Evolutionary conservation across 37 sponge, comb jelly and placozoan species (phyloP).

Genomic region (Cliona cf. orientalis): DNA sequence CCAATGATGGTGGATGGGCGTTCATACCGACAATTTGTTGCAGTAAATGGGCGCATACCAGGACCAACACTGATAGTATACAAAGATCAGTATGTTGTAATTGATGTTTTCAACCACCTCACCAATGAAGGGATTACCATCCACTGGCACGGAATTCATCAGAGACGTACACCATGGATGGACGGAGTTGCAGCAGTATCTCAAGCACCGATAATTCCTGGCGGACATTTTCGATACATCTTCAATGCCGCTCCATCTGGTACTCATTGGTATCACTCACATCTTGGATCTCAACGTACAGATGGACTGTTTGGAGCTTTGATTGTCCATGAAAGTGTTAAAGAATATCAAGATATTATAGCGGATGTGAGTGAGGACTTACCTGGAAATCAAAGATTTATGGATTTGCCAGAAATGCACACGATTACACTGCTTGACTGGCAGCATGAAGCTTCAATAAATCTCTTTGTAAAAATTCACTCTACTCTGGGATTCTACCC

Average conservation of each 20-base stretch:
- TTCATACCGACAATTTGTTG: constrained; percentile 52
- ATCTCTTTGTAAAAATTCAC: constrained; percentile 42
- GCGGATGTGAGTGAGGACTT: neutral
- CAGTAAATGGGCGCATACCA: constrained; percentile 57
- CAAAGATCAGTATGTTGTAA: constrained; percentile 31
- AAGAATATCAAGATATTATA: no score
- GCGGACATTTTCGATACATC: constrained; percentile 52
- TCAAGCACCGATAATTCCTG: constrained; percentile 68
- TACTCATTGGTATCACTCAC: constrained; percentile 90
- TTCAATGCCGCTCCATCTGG: constrained; percentile 72
- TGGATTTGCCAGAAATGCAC: constrained; percentile 60
- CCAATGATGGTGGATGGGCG: constrained; percentile 52
- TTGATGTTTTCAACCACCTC: constrained; percentile 64
- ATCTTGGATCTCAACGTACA: constrained; percentile 76
- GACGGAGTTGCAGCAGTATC: constrained; percentile 79
- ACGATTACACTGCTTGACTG: constrained; percentile 78
- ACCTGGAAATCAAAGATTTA: neutral
- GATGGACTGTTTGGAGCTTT: constrained; percentile 84
- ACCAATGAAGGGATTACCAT: constrained; percentile 64
- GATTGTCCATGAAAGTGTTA: constrained; percentile 64
- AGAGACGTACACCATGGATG: constrained; percentile 73
- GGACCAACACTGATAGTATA: constrained; percentile 69
- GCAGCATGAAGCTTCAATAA: constrained; percentile 58
- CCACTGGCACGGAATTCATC: constrained; percentile 91
- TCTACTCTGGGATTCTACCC: constrained; percentile 42